Percentiles rank a stretch among this genome's conserved stretches.
These are phyloP conservation scores for Dissostichus mawsoni DNA, from an alignment of 2,113 vertebrate genomes.

Conservation along the genomic window DNA sequence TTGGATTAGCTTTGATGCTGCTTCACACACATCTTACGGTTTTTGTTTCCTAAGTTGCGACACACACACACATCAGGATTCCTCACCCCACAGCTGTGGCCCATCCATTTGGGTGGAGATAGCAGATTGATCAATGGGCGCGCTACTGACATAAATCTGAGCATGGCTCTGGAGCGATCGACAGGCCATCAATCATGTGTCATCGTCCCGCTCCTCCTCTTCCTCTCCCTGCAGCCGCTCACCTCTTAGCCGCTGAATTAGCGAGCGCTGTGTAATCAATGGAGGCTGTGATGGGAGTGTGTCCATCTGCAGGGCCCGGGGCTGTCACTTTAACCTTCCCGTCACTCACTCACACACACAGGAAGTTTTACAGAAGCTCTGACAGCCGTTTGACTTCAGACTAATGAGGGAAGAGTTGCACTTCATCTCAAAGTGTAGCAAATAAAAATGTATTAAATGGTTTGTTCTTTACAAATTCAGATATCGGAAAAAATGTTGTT, in stretches of 20 bases:
- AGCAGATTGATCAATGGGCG: slow-evolving; percentile 75
- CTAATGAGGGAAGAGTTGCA: slow-evolving; percentile 36
- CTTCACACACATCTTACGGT: slow-evolving; percentile 36
- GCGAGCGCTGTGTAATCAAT: slow-evolving; percentile 53
- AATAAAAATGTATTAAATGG: too few species aligned
- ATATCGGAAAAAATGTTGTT: too few species aligned
- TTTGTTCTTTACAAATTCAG: too few species aligned
- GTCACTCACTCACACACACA: slow-evolving; percentile 54
- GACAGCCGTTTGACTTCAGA: slow-evolving; percentile 54
- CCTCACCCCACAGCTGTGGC: slow-evolving; percentile 76
- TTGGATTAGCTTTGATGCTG: not conserved
- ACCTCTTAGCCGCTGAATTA: slow-evolving; percentile 61
- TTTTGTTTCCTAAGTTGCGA: slow-evolving; percentile 50
- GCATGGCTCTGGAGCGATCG: slow-evolving; percentile 74
- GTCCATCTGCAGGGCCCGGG: slow-evolving; percentile 54
- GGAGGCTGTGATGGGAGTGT: slow-evolving; percentile 56
- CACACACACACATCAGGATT: slow-evolving; percentile 52
- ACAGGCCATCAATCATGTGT: slow-evolving; percentile 78
- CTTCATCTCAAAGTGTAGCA: not conserved
- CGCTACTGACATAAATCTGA: slow-evolving; percentile 73
- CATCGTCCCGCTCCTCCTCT: slow-evolving; percentile 56
- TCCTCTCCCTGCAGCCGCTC: slow-evolving; percentile 36
- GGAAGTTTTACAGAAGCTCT: slow-evolving; percentile 39
- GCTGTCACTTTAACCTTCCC: slow-evolving; percentile 65
- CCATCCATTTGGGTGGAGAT: slow-evolving; percentile 69